These are phyloP conservation scores for Conomelus anceps DNA, from an alignment of 2,888 invertebrate species.

Conservation along the genomic window DNA sequence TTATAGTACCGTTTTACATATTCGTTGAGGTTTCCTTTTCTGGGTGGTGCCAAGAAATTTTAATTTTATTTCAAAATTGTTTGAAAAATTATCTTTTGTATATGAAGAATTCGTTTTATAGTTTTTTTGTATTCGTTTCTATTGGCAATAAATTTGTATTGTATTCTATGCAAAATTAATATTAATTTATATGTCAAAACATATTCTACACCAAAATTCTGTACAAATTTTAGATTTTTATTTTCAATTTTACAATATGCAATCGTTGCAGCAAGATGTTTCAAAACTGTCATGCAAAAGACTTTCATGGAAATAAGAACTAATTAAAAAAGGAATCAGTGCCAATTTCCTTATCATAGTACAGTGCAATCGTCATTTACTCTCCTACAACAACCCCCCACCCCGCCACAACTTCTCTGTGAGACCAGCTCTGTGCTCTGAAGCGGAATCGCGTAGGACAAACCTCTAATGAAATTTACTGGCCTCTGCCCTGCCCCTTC, in stretches of 20 bases:
- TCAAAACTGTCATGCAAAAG: background rate
- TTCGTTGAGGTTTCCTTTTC: no score
- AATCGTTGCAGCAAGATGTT: background rate
- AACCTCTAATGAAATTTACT: background rate
- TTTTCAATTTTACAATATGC: background rate
- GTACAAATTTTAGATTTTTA: background rate
- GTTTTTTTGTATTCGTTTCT: no score
- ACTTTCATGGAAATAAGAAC: background rate
- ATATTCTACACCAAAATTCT: no score
- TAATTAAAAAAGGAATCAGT: background rate
- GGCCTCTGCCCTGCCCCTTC: background rate
- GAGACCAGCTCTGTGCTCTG: no score
- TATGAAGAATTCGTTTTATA: no score
- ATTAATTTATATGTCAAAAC: no score
- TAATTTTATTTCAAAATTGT: no score
- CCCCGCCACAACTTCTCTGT: background rate
- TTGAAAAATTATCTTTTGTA: no score
- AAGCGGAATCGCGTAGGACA: background rate
- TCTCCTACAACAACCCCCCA: background rate
- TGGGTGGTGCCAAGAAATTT: no score
- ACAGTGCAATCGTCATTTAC: background rate
- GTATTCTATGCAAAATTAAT: no score
- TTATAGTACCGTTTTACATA: no score
- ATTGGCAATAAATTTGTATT: no score
- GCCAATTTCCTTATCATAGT: background rate